Percentiles rank a stretch among this genome's conserved stretches.
Conservation (phyloP, 2,113 vertebrate genomes). For the Australoheros scitulus region DNA sequence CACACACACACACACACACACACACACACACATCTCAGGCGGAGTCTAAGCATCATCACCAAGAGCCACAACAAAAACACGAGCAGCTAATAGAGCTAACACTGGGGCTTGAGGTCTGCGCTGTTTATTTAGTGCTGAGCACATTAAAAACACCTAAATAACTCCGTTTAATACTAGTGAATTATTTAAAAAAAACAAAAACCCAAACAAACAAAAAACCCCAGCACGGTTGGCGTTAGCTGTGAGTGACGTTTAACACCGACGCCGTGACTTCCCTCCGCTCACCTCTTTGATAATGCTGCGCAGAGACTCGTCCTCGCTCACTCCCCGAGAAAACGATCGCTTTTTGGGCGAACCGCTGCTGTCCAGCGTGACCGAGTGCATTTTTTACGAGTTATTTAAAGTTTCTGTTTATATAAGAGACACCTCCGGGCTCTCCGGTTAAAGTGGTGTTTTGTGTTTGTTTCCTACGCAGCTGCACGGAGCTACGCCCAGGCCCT, state of each 20-base stretch:
- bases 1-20: not conserved
- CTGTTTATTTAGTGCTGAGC: not conserved
- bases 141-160: not conserved
- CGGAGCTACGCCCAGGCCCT: constrained; percentile 55
- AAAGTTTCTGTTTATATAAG: constrained; percentile 42
- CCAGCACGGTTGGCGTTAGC: not conserved
- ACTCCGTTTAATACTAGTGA: not conserved
- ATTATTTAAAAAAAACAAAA: not conserved
- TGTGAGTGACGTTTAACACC: not conserved
- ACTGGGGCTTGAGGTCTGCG: not conserved
- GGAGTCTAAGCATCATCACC: not conserved
- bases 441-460: not conserved
- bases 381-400: constrained; percentile 61
- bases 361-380: constrained; percentile 71
- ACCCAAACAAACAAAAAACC: too few species aligned
- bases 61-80: not conserved
- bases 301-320: constrained; percentile 82
- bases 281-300: constrained; percentile 80
- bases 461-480: constrained; percentile 52
- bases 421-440: constrained; percentile 1
- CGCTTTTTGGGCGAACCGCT: constrained; percentile 74
- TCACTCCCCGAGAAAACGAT: constrained; percentile 76
- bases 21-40: not conserved
- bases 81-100: not conserved
- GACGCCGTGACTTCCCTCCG: not conserved